Evolutionary conservation across 2,113 vertebrate species (phyloP).

Genomic region (Addax nasomaculatus): DNA sequence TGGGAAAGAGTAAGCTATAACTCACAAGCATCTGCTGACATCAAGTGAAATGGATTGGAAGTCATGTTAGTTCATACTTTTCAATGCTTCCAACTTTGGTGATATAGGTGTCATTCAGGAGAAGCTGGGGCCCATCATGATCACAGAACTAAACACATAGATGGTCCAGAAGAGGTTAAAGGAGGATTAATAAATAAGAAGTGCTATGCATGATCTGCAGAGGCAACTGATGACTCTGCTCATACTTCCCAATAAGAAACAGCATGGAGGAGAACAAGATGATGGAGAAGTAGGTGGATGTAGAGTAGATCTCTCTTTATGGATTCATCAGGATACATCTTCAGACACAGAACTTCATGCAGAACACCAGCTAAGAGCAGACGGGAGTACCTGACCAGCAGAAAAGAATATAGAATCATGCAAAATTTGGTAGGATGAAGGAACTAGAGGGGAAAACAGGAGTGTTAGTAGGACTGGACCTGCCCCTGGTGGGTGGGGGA

Average conservation of each 20-base stretch:
- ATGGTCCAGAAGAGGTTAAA: background rate
- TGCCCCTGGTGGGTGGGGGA: background rate
- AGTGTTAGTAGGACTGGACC: background rate
- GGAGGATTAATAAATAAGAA: background rate
- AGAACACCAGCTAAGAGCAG: background rate
- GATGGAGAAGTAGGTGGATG: background rate
- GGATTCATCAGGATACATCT: background rate
- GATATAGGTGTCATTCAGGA: background rate
- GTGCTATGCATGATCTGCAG: accelerated
- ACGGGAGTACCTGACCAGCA: background rate
- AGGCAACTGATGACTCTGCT: background rate
- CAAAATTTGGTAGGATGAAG: background rate
- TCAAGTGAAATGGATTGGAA: background rate
- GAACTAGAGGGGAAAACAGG: background rate
- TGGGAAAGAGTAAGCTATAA: background rate
- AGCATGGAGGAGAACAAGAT: background rate
- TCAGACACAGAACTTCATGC: background rate
- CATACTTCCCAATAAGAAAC: background rate
- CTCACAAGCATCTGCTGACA: background rate
- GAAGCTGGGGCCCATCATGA: background rate
- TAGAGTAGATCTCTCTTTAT: background rate
- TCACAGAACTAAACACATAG: background rate
- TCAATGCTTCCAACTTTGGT: background rate
- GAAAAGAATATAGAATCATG: background rate
- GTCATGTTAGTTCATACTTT: background rate